Evolutionary conservation across 2,888 invertebrate genomes (phyloP).

Genomic region (Beris morrisii): DNA sequence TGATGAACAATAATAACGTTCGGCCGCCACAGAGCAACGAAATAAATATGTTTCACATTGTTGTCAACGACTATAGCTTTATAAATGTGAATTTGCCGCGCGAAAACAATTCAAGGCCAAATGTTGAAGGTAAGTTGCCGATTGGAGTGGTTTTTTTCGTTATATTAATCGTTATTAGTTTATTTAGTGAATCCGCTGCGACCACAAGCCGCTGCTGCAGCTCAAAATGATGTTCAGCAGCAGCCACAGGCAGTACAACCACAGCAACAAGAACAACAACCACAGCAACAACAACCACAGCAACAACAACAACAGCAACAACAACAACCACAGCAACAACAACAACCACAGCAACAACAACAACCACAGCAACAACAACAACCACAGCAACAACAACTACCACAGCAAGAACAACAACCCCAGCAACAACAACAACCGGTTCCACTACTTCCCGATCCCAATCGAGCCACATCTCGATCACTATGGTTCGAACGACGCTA

Average conservation of each 20-base stretch:
- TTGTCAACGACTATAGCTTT: constrained; percentile 34
- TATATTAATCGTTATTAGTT: neutral
- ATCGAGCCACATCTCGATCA: constrained; percentile 33
- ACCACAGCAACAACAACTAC: constrained; percentile 2
- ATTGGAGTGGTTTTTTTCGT: neutral
- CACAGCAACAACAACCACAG: neutral
- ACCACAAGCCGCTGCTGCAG: constrained; percentile 14
- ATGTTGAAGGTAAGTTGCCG: constrained; percentile 13
- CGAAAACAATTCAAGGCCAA: constrained; percentile 17
- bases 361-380: constrained; percentile 16
- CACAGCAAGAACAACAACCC: constrained; percentile 18
- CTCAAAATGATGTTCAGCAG: constrained; percentile 8
- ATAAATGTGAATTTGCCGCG: constrained; percentile 29
- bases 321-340: constrained; percentile 11
- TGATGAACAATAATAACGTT: constrained; percentile 2
- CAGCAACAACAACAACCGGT: constrained; percentile 7
- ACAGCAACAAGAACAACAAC: constrained; percentile 8
- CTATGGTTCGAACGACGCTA: constrained; percentile 37
- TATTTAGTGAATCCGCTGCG: constrained; percentile 23
- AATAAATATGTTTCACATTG: constrained; percentile 32
- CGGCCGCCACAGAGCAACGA: constrained; percentile 21
- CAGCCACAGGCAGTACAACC: constrained; percentile 20
- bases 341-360: neutral
- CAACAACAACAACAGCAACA: too few relatives aligned
- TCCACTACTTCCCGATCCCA: constrained; percentile 5